Base-by-base conservation (phyloP, 1,140 invertebrate species). In the Portunus trituberculatus region DNA sequence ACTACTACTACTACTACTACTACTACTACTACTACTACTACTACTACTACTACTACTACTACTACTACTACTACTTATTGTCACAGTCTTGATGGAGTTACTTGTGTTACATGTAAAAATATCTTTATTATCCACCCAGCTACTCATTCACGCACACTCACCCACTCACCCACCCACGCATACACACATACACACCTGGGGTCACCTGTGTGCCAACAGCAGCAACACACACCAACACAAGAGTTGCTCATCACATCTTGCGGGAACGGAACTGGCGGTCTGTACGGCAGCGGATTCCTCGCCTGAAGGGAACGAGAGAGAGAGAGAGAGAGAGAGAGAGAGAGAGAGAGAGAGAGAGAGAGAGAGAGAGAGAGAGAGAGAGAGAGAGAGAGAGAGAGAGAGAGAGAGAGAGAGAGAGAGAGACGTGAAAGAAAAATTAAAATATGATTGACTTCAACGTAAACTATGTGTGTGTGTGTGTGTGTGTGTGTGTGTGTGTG, bases 231-330 rank as follows among this genome's bases (percentile, higher is more conserved):
- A 92, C 45, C 52, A 29, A 39, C n/a, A 92, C 67, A 92, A 12
- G 14, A 83, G 67, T 14, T 2, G 8, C 2, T 32, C n/a, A 31
- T 92, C 91, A 28, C 29, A 39, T 12, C 45, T 29, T 16, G 82
- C 28, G 2, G 91, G 16, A 0, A 92, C 45, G 2, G 67, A 83
- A 12, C 45, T 39, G 29, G 67, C 91, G 20, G 91, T 83, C 32
- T 92, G 91, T 16, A 92, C 91, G 20, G 91, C 91, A 4, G 91
- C 91, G 20, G 91, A 92, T 39, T 92, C 91, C 32, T 92, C 91
- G 0, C 91, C 91, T 92, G 59, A 4, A 16, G 20, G 14, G 28
- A 82, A 28, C 20, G 84, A 87, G 7, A 87, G 84, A 87, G 31
- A 87, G 7, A 28, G 84, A 87, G 84, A 46, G 31, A 46, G 12